These are phyloP conservation scores for Hirtodrosophila alboralis DNA, from an alignment of 2,888 invertebrate species.

Conservation along the genomic window DNA sequence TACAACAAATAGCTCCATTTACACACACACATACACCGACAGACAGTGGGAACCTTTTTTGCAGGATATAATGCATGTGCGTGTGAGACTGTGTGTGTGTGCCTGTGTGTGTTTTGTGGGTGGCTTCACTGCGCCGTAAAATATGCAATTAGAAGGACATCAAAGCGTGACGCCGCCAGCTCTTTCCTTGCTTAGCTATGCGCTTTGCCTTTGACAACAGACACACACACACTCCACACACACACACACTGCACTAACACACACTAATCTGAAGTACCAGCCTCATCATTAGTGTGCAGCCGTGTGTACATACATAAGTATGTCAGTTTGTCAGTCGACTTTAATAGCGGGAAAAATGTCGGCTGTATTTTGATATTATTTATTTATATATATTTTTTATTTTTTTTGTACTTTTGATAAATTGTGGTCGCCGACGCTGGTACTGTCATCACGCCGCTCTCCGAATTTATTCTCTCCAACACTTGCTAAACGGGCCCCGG, in stretches of 20 bases:
- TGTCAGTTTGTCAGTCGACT: conserved; percentile 33
- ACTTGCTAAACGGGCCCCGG: conserved; percentile 54
- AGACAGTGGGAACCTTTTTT: conserved; percentile 55
- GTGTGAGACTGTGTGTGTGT: conserved; percentile 15
- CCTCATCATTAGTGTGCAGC: conserved; percentile 52
- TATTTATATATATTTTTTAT: conserved; percentile 55
- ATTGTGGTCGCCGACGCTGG: conserved; percentile 36
- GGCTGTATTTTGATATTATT: conserved; percentile 45
- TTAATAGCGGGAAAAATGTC: conserved; percentile 28
- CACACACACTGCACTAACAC: conserved; percentile 1
- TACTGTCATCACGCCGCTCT: conserved; percentile 8
- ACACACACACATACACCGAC: conserved; percentile 45
- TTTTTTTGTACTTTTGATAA: conserved; percentile 56
- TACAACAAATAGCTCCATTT: conserved; percentile 70
- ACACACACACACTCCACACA: conserved; percentile 34
- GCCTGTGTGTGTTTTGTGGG: conserved; percentile 33
- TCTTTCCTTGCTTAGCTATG: conserved; percentile 50
- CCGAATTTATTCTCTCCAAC: conserved; percentile 34
- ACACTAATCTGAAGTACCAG: conserved; percentile 24
- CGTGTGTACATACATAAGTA: conserved; percentile 21
- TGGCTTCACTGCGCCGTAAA: conserved; percentile 71
- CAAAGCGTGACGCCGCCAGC: conserved; percentile 59
- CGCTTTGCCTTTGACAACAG: conserved; percentile 62
- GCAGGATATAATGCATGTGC: conserved; percentile 51
- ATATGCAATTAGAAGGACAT: conserved; percentile 79